Evolutionary conservation across 2,888 invertebrate species (phyloP).

Genomic region (Drosophila differens): DNA sequence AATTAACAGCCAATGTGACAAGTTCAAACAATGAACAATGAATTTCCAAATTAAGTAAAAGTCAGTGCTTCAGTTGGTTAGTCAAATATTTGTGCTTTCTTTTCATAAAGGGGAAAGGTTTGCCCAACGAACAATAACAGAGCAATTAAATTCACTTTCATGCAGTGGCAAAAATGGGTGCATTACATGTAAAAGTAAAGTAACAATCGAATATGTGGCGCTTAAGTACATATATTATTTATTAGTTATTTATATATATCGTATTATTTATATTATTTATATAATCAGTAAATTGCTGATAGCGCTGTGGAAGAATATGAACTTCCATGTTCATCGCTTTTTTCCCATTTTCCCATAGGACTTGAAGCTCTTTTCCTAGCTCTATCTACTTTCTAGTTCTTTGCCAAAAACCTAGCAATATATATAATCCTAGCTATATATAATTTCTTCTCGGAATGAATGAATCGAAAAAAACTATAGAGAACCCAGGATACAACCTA

Average conservation of each 20-base stretch:
- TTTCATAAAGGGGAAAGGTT: not conserved
- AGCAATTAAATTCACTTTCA: constrained; percentile 43
- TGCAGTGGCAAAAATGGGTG: constrained; percentile 29
- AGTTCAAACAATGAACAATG: constrained; percentile 41
- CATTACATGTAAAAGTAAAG: constrained; percentile 48
- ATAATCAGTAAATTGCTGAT: not conserved
- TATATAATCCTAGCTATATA: not conserved
- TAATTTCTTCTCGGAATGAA: not conserved
- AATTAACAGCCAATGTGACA: constrained; percentile 57
- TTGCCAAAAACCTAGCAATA: not conserved
- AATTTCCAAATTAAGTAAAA: constrained; percentile 46
- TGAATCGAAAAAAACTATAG: not conserved
- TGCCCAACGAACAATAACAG: constrained; percentile 25
- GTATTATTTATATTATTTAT: not conserved
- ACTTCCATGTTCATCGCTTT: not conserved
- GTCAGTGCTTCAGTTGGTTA: constrained; percentile 20
- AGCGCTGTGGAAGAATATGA: not conserved
- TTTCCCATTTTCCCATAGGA: not conserved
- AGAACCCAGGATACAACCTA: not conserved
- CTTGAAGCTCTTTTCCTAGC: not conserved
- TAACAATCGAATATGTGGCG: not conserved
- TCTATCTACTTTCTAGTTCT: not conserved
- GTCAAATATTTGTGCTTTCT: constrained; percentile 20
- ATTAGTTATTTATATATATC: not conserved
- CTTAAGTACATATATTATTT: not conserved